These are phyloP conservation scores for Polylopha cassiicola DNA, from an alignment of 2,888 invertebrate genomes.

Conservation along the genomic window DNA sequence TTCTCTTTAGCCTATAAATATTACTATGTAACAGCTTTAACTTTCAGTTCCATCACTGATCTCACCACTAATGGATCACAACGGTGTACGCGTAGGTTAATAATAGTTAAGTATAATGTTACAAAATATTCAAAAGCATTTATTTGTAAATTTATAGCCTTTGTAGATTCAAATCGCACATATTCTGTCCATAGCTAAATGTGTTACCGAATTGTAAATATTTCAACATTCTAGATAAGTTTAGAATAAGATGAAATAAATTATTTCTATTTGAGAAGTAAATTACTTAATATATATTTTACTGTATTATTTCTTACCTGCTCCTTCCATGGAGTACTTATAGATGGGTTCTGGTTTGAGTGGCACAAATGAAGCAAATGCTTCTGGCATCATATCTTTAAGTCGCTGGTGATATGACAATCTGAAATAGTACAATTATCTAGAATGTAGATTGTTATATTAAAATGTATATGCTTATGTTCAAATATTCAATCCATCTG, in stretches of 20 bases:
- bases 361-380: conserved; percentile 90
- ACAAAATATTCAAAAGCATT: conserved; percentile 51
- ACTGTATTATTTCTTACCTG: conserved; percentile 79
- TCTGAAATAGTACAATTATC: conserved; percentile 56
- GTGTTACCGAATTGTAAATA: conserved; percentile 63
- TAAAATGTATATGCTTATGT: neutral
- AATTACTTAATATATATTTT: conserved; percentile 29
- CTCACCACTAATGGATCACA: conserved; percentile 30
- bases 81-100: conserved; percentile 18
- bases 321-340: conserved; percentile 93
- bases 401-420: conserved; percentile 97
- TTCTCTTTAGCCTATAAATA: conserved; percentile 30
- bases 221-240: conserved; percentile 51
- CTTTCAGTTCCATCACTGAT: conserved; percentile 30
- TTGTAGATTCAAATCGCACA: conserved; percentile 12
- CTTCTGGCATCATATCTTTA: conserved; percentile 92
- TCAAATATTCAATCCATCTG: too few species aligned
- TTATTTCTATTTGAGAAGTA: conserved; percentile 46
- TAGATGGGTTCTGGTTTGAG: conserved; percentile 90
- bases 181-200: conserved; percentile 12
- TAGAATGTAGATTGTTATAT: conserved; percentile 2
- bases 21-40: conserved; percentile 40
- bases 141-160: conserved; percentile 32
- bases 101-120: conserved; percentile 21
- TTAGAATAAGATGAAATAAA: conserved; percentile 53